Evolutionary conservation across 2,888 invertebrate species (phyloP).

Genomic region (Metacarcinus magister): DNA sequence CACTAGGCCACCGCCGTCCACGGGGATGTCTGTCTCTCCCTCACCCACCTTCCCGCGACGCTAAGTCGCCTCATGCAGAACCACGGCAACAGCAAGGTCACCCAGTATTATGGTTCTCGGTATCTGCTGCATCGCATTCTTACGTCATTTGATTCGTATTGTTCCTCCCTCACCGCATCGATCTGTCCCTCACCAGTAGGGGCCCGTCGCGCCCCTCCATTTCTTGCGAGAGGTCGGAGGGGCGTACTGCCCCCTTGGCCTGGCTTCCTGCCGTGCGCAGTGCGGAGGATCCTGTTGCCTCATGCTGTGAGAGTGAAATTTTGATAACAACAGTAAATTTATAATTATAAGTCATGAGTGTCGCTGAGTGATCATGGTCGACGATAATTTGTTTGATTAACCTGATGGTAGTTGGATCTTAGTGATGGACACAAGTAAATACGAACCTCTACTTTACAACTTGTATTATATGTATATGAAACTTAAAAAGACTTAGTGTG

Average conservation of each 20-base stretch:
- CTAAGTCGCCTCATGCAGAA: not conserved
- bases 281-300: not conserved
- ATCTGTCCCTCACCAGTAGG: not conserved
- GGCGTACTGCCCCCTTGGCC: not conserved
- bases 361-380: not conserved
- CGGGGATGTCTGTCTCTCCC: not conserved
- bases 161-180: not conserved
- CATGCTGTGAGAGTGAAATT: no score
- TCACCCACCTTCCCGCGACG: not conserved
- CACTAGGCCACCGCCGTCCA: not conserved
- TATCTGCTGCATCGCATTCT: slow-evolving; percentile 10
- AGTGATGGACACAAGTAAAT: no score
- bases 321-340: not conserved
- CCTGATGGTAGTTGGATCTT: not conserved
- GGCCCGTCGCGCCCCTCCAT: not conserved
- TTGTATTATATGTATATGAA: not conserved
- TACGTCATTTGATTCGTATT: not conserved
- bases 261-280: not conserved
- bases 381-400: not conserved
- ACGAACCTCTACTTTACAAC: not conserved
- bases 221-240: not conserved
- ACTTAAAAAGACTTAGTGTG: not conserved
- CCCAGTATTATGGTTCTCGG: slow-evolving; percentile 1
- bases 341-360: not conserved
- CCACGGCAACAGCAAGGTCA: not conserved